Base-by-base conservation (phyloP, 1,140 invertebrate species). In the Lepidurus packardi region DNA sequence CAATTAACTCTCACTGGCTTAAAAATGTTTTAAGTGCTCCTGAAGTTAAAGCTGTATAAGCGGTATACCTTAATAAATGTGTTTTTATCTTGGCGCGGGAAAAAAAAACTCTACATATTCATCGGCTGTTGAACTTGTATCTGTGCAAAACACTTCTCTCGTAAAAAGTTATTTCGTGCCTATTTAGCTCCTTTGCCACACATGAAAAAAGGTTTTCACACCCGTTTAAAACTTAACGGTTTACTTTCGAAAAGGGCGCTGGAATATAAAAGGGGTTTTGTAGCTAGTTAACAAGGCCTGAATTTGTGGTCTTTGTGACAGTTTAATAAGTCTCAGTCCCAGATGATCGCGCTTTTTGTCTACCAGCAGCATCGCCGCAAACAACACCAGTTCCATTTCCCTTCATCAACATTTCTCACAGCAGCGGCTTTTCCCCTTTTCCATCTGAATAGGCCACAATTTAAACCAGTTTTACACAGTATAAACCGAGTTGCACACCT, bases 251-350 rank as follows among this genome's bases (percentile, higher is more conserved):
- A 65, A 65, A 65, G 8, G n/a, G 2, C n/a, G 16, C 16, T 65
- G 16, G 53, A 65, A 65, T 21, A 65, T 65, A 21, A n/a, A 65
- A 65, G 21, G 53, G 53, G n/a, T 65, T 65, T 65, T 34, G 34
- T 34, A 34, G 21, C 53, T 65, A 65, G 53, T 65, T 65, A 65
- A 65, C 53, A 65, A 65, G 53, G 53, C 21, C 13, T 65, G 53
- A 65, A 65, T 65, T 65, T 65, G 53, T 65, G 53, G 53, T 13
- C 53, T 65, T 16, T 65, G 53, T 65, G 53, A 65, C 53, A 65
- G 53, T 65, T 65, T 65, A 65, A 65, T 65, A 65, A 65, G 53
- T 65, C 53, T 21, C 21, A 21, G 53, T 21, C 13, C 13, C 16
- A 65, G 53, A 65, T 65, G 53, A 65, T 65, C 53, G 53, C 53